Conservation (phyloP, 2,888 invertebrate species). For the Cremastobaeus sp. region DNA sequence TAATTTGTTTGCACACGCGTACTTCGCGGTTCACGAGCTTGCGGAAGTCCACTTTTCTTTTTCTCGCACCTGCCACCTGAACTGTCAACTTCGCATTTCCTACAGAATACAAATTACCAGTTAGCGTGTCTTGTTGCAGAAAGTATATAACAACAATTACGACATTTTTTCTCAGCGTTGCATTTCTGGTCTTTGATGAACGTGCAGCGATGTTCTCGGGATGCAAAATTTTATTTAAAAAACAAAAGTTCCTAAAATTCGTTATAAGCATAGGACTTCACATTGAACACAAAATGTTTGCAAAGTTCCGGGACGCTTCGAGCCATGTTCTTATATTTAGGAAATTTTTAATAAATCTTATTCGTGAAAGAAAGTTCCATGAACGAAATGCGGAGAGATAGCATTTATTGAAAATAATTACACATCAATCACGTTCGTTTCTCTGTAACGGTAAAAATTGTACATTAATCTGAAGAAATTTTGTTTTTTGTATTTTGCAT, state of each 20-base stretch:
- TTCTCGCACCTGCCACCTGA: conserved; percentile 19
- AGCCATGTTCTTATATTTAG: no score
- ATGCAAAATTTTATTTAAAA: conserved; percentile 26
- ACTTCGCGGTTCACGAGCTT: no score
- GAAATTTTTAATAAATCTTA: no score
- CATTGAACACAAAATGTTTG: conserved; percentile 22
- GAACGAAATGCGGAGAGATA: no score
- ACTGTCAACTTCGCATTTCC: conserved; percentile 22
- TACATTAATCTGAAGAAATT: no score
- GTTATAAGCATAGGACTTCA: conserved; percentile 34
- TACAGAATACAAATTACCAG: conserved; percentile 64
- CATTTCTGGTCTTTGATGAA: conserved; percentile 33
- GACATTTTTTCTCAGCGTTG: conserved; percentile 39
- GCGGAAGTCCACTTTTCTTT: no score
- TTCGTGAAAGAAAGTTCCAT: no score
- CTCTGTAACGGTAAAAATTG: no score
- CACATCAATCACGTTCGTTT: no score
- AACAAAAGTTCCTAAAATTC: conserved; percentile 42
- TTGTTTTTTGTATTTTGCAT: no score
- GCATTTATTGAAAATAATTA: no score
- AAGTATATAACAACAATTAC: conserved; percentile 68
- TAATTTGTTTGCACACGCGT: conserved; percentile 18
- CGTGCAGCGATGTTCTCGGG: conserved; percentile 7
- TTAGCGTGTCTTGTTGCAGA: conserved; percentile 62
- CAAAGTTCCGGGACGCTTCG: conserved; percentile 17